phyloP scores from a whole-genome alignment of 2,113 vertebrate genomes.

The Sclerurus mexicanus region DNA sequence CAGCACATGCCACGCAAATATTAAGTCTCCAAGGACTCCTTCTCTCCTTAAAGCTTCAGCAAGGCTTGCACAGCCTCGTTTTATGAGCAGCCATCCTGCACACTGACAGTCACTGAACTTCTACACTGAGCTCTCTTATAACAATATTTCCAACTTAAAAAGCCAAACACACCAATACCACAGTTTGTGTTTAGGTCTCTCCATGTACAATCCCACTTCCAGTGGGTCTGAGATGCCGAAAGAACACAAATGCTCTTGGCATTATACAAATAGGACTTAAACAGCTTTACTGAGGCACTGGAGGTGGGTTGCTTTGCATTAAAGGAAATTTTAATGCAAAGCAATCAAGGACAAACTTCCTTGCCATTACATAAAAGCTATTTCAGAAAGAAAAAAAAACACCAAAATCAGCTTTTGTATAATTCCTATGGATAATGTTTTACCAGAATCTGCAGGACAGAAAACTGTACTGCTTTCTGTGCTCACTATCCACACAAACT shows the following conservation, averaged over 20 bases:
- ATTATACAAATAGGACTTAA: background rate
- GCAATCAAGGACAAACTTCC: background rate
- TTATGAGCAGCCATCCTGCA: background rate
- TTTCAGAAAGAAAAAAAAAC: background rate
- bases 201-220: background rate
- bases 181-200: background rate
- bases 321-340: background rate
- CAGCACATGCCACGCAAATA: accelerated
- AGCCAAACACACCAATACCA: background rate
- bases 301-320: background rate
- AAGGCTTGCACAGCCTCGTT: background rate
- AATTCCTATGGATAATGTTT: background rate
- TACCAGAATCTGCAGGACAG: background rate
- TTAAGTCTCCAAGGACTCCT: background rate
- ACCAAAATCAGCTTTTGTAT: background rate
- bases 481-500: background rate
- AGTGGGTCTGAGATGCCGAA: background rate
- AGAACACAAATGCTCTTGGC: background rate
- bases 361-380: background rate
- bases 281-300: background rate
- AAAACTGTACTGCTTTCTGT: background rate
- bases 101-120: background rate
- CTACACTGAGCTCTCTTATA: background rate
- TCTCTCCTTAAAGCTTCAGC: background rate
- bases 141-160: background rate